Evolutionary conservation across 2,797 vertebrate genomes (phyloP).

Genomic region (Bufotes viridis): DNA sequence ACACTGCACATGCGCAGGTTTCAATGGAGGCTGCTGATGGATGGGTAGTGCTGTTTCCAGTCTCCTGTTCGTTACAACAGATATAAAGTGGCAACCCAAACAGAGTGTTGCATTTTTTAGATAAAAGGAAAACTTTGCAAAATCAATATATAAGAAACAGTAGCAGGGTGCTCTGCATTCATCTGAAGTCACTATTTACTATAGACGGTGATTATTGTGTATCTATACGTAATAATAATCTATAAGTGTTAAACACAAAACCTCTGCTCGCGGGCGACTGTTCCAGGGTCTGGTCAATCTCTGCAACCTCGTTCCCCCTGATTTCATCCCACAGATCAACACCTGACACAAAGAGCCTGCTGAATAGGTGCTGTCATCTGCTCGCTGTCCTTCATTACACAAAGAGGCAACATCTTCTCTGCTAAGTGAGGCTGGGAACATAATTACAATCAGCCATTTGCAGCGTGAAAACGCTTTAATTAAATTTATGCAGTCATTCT

Average conservation of each 20-base stretch:
- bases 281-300: constrained; percentile 68
- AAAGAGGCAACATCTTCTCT: constrained; percentile 77
- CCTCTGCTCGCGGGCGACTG: background rate
- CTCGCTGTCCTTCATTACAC: constrained; percentile 89
- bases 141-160: background rate
- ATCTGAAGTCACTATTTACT: background rate
- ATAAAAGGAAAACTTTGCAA: background rate
- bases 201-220: background rate
- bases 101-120: too few species aligned
- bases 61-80: too few species aligned
- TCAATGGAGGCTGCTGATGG: too few species aligned
- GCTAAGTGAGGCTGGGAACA: constrained; percentile 81
- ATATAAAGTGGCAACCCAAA: too few species aligned
- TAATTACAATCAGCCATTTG: constrained; percentile 88
- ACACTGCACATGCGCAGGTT: too few species aligned
- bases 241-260: background rate
- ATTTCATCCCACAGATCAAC: constrained; percentile 84
- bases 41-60: too few species aligned
- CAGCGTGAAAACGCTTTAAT: constrained; percentile 98
- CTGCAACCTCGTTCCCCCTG: constrained; percentile 55
- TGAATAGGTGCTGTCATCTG: constrained; percentile 95
- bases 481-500: constrained; percentile 99
- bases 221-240: background rate
- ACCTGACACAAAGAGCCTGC: constrained; percentile 85
- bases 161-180: background rate